Evolutionary conservation across 2,888 invertebrate genomes (phyloP).

Genomic region (Drosophila ezoana): DNA sequence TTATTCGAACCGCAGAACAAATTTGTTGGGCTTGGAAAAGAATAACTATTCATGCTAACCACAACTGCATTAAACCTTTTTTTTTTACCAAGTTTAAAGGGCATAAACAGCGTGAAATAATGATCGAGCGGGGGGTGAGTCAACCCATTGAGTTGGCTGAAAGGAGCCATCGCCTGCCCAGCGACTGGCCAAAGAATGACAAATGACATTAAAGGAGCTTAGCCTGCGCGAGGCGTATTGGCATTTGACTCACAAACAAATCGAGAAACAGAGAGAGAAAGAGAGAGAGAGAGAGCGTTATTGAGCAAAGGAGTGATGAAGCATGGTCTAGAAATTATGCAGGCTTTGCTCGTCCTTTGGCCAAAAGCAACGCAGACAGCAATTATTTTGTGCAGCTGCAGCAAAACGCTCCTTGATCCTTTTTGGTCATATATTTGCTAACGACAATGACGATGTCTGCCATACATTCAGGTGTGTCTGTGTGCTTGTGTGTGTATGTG

Average conservation of each 20-base stretch:
- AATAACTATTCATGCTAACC: no score
- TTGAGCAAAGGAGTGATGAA: background rate
- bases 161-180: background rate
- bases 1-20: no score
- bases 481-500: slow-evolving; percentile 24
- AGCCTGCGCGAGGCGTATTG: slow-evolving; percentile 43
- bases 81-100: no score
- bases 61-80: no score
- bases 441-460: slow-evolving; percentile 74
- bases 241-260: slow-evolving; percentile 57
- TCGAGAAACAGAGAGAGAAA: background rate
- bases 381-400: slow-evolving; percentile 63
- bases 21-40: no score
- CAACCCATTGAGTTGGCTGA: no score
- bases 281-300: background rate
- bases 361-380: slow-evolving; percentile 53
- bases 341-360: slow-evolving; percentile 18
- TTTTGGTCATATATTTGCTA: slow-evolving; percentile 78
- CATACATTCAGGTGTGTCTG: slow-evolving; percentile 46
- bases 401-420: slow-evolving; percentile 71
- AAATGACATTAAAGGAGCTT: slow-evolving; percentile 75
- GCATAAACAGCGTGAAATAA: no score
- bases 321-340: slow-evolving; percentile 43
- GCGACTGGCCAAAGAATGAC: slow-evolving; percentile 54
- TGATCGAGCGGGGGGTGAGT: no score